Evolutionary conservation across 2,888 invertebrate species (phyloP).

Genomic region (Agonopterix alstromeriana): DNA sequence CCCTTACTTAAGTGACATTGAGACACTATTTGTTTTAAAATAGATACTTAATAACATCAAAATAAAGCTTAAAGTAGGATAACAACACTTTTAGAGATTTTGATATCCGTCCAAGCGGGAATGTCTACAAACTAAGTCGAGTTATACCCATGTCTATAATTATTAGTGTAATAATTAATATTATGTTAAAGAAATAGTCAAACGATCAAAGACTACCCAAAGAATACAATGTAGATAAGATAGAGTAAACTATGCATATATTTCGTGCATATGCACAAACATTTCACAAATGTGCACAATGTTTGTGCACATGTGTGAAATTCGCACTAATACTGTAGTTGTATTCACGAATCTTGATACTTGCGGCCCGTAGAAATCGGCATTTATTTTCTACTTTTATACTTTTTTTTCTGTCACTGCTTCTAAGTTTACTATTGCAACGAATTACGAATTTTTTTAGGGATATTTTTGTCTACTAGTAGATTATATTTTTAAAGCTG

Average conservation of each 20-base stretch:
- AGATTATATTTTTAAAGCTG: slow-evolving; percentile 6
- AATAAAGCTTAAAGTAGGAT: slow-evolving; percentile 22
- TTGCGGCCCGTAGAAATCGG: slow-evolving; percentile 40
- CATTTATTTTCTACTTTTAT: slow-evolving; percentile 40
- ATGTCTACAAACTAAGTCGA: slow-evolving; percentile 42
- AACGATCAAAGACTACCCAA: slow-evolving; percentile 36
- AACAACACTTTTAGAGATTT: slow-evolving; percentile 40
- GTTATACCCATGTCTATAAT: slow-evolving; percentile 34
- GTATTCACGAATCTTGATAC: slow-evolving; percentile 19
- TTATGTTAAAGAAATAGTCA: slow-evolving; percentile 10
- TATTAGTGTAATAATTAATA: slow-evolving; percentile 34
- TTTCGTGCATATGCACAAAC: not conserved
- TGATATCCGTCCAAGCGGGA: slow-evolving; percentile 68
- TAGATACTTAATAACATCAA: slow-evolving; percentile 7
- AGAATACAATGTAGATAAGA: slow-evolving; percentile 19
- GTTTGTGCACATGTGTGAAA: not conserved
- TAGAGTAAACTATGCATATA: slow-evolving; percentile 12
- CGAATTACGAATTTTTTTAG: slow-evolving; percentile 28
- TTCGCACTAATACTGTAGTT: slow-evolving; percentile 13
- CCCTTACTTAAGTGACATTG: no score
- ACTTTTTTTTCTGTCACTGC: slow-evolving; percentile 11
- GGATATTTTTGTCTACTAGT: slow-evolving; percentile 9
- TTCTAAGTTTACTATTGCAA: slow-evolving; percentile 29
- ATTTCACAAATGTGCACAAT: not conserved
- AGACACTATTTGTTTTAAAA: slow-evolving; percentile 5